A percentile compares a stretch with the other conserved stretches of the same genome.
Evolutionary conservation across 2,113 vertebrate genomes (phyloP).

Genomic region (Sprattus sprattus): DNA sequence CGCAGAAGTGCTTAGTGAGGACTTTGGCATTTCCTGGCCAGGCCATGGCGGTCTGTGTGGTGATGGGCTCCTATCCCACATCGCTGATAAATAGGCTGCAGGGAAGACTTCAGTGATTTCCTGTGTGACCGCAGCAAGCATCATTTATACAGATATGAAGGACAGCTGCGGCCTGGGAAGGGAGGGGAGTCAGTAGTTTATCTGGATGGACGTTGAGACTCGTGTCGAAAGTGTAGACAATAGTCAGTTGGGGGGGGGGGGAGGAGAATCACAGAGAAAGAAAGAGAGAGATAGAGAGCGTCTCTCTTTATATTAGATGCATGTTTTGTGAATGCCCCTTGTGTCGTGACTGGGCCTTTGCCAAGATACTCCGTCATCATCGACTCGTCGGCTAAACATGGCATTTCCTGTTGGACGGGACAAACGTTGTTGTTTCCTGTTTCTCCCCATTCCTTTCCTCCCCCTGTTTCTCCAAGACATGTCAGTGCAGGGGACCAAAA

Average conservation of each 20-base stretch:
- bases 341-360: conserved; percentile 45
- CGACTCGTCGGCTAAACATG: conserved; percentile 64
- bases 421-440: conserved; percentile 53
- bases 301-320: background rate
- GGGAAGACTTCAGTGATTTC: conserved; percentile 53
- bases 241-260: background rate
- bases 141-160: background rate
- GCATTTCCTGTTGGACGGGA: conserved; percentile 65
- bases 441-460: conserved; percentile 40
- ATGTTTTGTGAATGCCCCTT: background rate
- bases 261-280: conserved; percentile 45
- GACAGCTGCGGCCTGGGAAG: conserved; percentile 41
- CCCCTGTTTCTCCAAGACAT: background rate
- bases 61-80: conserved; percentile 55
- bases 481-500: background rate
- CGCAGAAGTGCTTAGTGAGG: conserved; percentile 70
- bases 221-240: background rate
- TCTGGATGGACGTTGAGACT: background rate
- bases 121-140: conserved; percentile 45
- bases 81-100: conserved; percentile 50
- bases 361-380: conserved; percentile 51
- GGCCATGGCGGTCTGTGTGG: conserved; percentile 55
- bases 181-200: background rate
- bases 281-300: conserved; percentile 53
- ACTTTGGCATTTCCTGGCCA: conserved; percentile 73